Evolutionary conservation across 1,140 invertebrate species (phyloP).

Genomic region (Drosophila rufa): DNA sequence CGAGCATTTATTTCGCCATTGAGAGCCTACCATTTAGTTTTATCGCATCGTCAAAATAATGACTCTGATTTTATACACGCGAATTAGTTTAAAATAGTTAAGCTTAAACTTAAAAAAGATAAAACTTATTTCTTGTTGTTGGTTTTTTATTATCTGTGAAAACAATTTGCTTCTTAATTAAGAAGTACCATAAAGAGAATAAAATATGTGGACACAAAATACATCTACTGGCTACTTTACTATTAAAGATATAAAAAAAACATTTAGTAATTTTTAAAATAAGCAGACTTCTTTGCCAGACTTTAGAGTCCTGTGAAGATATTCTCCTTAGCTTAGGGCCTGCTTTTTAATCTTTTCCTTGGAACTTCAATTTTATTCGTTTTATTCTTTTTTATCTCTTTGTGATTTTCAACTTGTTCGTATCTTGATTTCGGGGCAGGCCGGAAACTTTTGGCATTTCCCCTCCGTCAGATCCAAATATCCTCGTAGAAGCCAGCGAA

Average conservation of each 20-base stretch:
- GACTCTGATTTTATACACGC: background rate
- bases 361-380: slow-evolving; percentile 24
- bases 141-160: background rate
- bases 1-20: slow-evolving; percentile 4
- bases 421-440: slow-evolving; percentile 20
- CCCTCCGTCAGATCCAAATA: background rate
- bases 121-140: background rate
- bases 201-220: too few species aligned
- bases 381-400: slow-evolving; percentile 21
- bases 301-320: background rate
- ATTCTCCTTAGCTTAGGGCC: background rate
- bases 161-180: too few species aligned
- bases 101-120: too few species aligned
- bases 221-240: background rate
- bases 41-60: slow-evolving; percentile 20
- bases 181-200: too few species aligned
- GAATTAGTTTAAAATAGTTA: slow-evolving; percentile 1
- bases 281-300: background rate
- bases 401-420: slow-evolving; percentile 12
- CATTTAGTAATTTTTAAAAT: background rate
- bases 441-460: slow-evolving; percentile 24
- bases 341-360: slow-evolving; percentile 8
- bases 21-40: slow-evolving; percentile 17
- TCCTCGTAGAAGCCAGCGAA: background rate
- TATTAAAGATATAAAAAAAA: background rate